Percentiles rank a stretch among this genome's conserved stretches.
phyloP scores from a whole-genome alignment of 2,797 vertebrate genomes.

The Echeneis naucrates region DNA sequence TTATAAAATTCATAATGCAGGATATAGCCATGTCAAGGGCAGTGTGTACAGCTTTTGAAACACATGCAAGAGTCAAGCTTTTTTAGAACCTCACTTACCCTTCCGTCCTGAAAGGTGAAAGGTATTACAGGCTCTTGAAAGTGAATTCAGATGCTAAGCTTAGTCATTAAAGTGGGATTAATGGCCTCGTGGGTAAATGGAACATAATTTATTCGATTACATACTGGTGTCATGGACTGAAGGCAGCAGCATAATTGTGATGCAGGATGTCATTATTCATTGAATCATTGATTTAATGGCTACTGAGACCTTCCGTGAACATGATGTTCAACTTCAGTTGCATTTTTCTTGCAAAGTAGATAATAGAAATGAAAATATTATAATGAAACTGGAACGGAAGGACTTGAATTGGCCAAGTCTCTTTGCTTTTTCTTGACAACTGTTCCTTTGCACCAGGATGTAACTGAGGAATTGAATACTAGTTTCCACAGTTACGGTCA shows the following conservation, averaged over 20 bases:
- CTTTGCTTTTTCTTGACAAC: neutral
- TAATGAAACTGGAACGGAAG: neutral
- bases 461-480: neutral
- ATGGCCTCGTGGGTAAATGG: conserved; percentile 64
- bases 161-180: conserved; percentile 71
- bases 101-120: conserved; percentile 44
- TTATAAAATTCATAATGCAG: conserved; percentile 52
- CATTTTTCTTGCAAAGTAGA: conserved; percentile 8
- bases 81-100: conserved; percentile 36
- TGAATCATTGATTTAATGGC: conserved; percentile 50
- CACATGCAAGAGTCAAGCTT: conserved; percentile 41
- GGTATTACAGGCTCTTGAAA: conserved; percentile 52
- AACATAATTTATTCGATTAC: conserved; percentile 68
- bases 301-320: conserved; percentile 32
- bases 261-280: conserved; percentile 62
- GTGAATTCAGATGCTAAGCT: conserved; percentile 61
- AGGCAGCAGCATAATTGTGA: conserved; percentile 52
- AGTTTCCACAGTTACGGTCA: neutral
- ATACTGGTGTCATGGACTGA: conserved; percentile 61
- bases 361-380: neutral
- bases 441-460: no score
- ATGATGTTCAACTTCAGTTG: conserved; percentile 14
- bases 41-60: conserved; percentile 31
- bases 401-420: neutral
- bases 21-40: conserved; percentile 54